A percentile compares a stretch with the other conserved stretches of the same genome.
These are phyloP conservation scores for Hydroisotoma schaefferi DNA, from an alignment of 2,888 invertebrate genomes.

Conservation along the genomic window DNA sequence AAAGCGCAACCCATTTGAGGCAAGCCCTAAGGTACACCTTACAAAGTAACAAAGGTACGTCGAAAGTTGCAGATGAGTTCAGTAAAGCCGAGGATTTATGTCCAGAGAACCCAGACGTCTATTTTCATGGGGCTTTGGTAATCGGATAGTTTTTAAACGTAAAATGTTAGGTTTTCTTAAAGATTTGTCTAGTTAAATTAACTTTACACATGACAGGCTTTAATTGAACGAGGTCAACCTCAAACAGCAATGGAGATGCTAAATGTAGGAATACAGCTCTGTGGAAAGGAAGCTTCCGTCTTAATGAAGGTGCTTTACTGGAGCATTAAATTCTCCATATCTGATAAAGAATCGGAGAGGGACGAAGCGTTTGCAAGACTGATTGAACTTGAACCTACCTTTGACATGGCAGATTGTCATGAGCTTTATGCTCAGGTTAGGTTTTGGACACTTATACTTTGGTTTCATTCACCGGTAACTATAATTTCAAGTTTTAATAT, in stretches of 20 bases:
- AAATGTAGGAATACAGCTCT: constrained; percentile 17
- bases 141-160: not conserved
- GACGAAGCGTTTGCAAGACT: constrained; percentile 1
- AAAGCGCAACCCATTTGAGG: constrained; percentile 31
- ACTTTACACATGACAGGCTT: constrained; percentile 1
- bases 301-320: constrained; percentile 7
- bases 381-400: constrained; percentile 20
- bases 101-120: constrained; percentile 31
- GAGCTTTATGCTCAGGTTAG: constrained; percentile 26
- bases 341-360: not conserved
- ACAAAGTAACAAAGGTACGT: constrained; percentile 2
- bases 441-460: not conserved
- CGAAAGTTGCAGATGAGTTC: constrained; percentile 21
- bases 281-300: not conserved
- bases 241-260: constrained; percentile 22
- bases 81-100: constrained; percentile 23
- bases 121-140: constrained; percentile 33
- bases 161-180: no score
- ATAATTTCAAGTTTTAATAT: not conserved
- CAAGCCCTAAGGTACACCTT: constrained; percentile 11
- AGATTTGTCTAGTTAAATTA: no score
- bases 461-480: not conserved
- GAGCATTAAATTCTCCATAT: constrained; percentile 5
- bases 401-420: constrained; percentile 31
- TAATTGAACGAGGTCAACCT: constrained; percentile 19